Base-by-base conservation (phyloP, 2,888 invertebrate genomes). In the Ypsolopha sequella region DNA sequence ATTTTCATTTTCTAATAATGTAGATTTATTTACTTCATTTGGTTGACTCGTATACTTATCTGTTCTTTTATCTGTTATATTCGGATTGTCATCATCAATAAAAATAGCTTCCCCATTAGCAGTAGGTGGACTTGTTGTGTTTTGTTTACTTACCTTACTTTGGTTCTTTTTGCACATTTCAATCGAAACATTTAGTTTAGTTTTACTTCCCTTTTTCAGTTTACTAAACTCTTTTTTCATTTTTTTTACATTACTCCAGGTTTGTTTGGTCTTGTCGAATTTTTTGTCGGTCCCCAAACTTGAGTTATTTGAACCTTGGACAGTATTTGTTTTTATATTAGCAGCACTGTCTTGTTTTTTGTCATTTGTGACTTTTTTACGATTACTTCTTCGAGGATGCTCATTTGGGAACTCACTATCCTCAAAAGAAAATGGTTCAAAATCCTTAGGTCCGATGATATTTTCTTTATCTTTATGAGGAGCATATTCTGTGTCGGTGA, bases 161-260 rank as follows among this genome's bases (percentile, higher is more conserved):
- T 78, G 67, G 47, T 67, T 65, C 59, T 73, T 82, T 55, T 82
- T 81, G 54, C 69, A 73, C 75, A 76, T 78, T 68, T 86, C 81
- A 59, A 84, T 79, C 36, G 87, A 87, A 50, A 82, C 74, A 76
- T 86, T 82, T 7, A 87, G 58, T 68, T 86, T 87, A 55, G 65
- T 82, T 59, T 64, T 76, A 54, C 76, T 74, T 53, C 68, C 65
- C 54, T 79, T 80, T 53, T 76, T 78, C 43, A 80, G 59, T 60
- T 79, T 85, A 62, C 74, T 79, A 51, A 87, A 82, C 58, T 82
- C 85, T 56, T 79, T 81, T 61, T 74, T 77, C 84, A 85, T 85
- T 65, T 63, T 80, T 57, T 81, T 84, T 0, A 84, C 80, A 73
- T 70, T 80, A 55, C 66, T 76, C 84, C 82, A 86, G 54, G 70